Percentiles rank a stretch among this genome's conserved stretches.
These are phyloP conservation scores for Aleiodes testaceus DNA, from an alignment of 2,888 invertebrate species.

Conservation along the genomic window DNA sequence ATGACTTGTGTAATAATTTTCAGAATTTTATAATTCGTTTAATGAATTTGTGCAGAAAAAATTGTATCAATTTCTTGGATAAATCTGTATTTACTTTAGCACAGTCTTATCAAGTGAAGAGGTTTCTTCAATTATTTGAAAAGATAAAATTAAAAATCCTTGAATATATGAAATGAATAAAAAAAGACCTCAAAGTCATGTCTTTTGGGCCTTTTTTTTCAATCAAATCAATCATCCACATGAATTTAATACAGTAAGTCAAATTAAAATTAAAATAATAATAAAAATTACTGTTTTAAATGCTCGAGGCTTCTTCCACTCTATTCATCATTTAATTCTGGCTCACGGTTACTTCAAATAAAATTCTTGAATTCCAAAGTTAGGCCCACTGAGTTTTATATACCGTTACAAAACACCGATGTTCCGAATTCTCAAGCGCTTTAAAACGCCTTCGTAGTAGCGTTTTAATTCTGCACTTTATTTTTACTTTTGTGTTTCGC, in stretches of 20 bases:
- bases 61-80: conserved; percentile 5
- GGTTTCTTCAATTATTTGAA: conserved; percentile 4
- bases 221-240: background rate
- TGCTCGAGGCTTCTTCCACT: background rate
- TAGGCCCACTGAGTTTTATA: conserved; percentile 18
- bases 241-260: background rate
- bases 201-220: background rate
- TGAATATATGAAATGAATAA: background rate
- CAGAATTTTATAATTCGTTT: background rate
- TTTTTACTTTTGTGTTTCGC: conserved; percentile 21
- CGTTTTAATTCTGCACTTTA: conserved; percentile 14
- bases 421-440: conserved; percentile 6
- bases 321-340: conserved; percentile 16
- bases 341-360: background rate
- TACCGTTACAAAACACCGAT: conserved; percentile 24
- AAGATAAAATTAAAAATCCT: conserved; percentile 27
- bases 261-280: background rate
- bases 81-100: conserved; percentile 22
- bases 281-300: conserved; percentile 9
- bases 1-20: background rate
- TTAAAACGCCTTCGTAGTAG: conserved; percentile 2
- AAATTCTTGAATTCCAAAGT: conserved; percentile 24
- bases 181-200: conserved; percentile 14
- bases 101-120: conserved; percentile 27
- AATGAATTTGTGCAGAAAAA: background rate